Evolutionary conservation across 2,113 vertebrate species (phyloP).

Genomic region (Oreochromis spilurus): DNA sequence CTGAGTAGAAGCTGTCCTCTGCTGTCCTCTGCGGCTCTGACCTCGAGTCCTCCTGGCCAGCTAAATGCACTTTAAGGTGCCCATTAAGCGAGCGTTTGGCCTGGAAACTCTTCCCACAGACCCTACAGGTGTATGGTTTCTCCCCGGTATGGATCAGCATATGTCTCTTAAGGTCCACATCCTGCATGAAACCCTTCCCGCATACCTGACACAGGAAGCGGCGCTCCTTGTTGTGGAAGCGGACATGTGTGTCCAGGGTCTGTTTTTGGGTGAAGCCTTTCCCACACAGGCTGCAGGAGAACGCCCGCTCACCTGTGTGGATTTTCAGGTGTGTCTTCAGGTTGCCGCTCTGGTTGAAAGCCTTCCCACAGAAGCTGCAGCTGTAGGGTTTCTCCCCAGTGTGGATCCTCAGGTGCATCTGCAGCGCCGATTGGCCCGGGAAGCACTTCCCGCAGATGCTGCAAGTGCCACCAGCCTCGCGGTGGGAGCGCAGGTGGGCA

Average conservation of each 20-base stretch:
- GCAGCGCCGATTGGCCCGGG: conserved; percentile 41
- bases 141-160: conserved; percentile 56
- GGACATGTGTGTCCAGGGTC: conserved; percentile 70
- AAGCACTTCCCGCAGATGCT: conserved; percentile 67
- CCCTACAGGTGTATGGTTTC: conserved; percentile 49
- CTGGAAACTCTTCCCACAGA: conserved; percentile 56
- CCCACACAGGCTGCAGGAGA: conserved; percentile 68
- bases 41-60: neutral
- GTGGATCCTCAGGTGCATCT: conserved; percentile 62
- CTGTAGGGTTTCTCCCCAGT: conserved; percentile 42
- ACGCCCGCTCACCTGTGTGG: conserved; percentile 70
- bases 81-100: conserved; percentile 44
- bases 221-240: conserved; percentile 70
- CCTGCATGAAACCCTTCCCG: conserved; percentile 58
- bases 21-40: neutral
- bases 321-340: conserved; percentile 77
- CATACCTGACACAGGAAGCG: conserved; percentile 56
- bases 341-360: conserved; percentile 74
- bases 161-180: conserved; percentile 53
- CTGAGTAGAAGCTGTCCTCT: neutral
- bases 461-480: conserved; percentile 20
- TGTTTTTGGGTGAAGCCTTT: conserved; percentile 54
- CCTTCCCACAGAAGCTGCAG: conserved; percentile 74
- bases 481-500: conserved; percentile 21
- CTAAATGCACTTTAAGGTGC: conserved; percentile 35